phyloP scores from a whole-genome alignment of 2,113 vertebrate genomes.

The Panthera leo region DNA sequence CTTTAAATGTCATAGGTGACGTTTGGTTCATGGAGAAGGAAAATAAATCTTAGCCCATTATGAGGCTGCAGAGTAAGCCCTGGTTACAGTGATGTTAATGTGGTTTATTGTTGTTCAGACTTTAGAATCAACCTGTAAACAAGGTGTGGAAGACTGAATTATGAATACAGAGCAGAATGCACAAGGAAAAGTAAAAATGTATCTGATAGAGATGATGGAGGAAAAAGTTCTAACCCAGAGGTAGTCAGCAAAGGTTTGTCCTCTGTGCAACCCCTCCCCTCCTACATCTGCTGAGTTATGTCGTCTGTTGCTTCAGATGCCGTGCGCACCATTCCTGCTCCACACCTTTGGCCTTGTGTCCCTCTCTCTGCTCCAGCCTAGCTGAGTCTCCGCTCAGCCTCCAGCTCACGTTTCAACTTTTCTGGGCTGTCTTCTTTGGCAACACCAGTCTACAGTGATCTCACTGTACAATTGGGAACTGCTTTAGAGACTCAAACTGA shows the following conservation, averaged over 20 bases:
- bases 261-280: neutral
- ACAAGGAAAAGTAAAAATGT: neutral
- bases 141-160: neutral
- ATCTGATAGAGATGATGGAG: neutral
- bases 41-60: neutral
- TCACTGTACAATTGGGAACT: neutral
- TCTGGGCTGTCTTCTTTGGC: neutral
- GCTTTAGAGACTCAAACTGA: neutral
- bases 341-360: neutral
- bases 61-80: neutral
- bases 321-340: neutral
- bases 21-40: neutral
- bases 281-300: neutral
- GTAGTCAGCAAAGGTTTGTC: neutral
- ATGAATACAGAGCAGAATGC: neutral
- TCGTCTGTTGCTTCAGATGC: neutral
- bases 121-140: constrained; percentile 5
- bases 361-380: neutral
- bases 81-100: neutral
- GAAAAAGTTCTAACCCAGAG: neutral
- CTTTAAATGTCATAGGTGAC: neutral
- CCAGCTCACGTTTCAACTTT: neutral
- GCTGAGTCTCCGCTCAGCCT: neutral
- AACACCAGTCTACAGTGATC: neutral
- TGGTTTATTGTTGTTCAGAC: neutral